Base-by-base conservation (phyloP, 2,888 invertebrate genomes). In the Drosophila bunnanda region DNA sequence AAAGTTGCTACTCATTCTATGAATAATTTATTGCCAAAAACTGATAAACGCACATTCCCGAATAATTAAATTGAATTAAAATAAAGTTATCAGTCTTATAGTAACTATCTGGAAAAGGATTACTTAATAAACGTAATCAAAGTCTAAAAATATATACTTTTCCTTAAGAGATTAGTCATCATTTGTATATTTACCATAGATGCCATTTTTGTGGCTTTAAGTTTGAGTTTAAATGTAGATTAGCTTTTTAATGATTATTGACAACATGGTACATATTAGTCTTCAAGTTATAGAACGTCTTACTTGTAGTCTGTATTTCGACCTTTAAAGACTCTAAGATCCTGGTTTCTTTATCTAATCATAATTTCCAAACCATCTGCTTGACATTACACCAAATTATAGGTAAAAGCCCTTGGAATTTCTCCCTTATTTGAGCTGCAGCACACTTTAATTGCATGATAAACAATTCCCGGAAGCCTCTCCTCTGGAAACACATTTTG, bases 391-490 rank as follows among this genome's bases (percentile, higher is more conserved):
- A 20, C 22, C 3, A 32, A n/a, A 39, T 25, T 12, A 30, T 30
- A 50, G 12, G 9, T 8, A 3, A 28, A 30, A 44, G n/a, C 46
- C 36, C 8, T 25, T 17, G 22, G 43, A 56, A 56, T 34, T 8
- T 57, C 12, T 20, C 28, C 60, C 25, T 25, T 52, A 52, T 52
- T 17, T 10, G 5, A 32, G 12, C 13, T 30, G 25, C 17, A 25
- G 39, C 2, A 32, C 22, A 59, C 38, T 46, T 38, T n/a, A 39
- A 55, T 55, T 48, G 30, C 30, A 4, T 20, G 7, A 32, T 15
- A 50, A 59, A 59, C 22, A 28, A 39, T 62, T 62, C 38, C 38
- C 36, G 46, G 60, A 62, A 59, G 39, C 30, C 39, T 39, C 50
- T 13, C 25, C 25, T 25, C 25, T 25, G 4, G 32, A n/a, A 25